A percentile compares a stretch with the other conserved stretches of the same genome.
Conservation (phyloP, 2,888 invertebrate species). For the Disparrhopalites patrizii region DNA sequence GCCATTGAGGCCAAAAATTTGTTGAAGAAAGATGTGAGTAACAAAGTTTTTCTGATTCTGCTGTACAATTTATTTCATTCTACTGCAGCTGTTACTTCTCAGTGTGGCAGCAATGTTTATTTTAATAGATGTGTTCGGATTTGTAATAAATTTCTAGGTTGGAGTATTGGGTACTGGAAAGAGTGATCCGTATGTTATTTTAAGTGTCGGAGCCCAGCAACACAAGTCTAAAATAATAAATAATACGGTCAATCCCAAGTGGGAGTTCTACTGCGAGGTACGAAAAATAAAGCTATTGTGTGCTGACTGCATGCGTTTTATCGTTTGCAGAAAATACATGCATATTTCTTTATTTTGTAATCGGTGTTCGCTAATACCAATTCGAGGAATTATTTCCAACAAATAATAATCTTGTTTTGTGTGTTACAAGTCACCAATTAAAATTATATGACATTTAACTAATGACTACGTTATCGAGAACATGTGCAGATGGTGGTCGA, state of each 20-base stretch:
- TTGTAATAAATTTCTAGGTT: conserved; percentile 51
- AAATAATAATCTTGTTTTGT: conserved; percentile 2
- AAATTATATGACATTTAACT: conserved; percentile 13
- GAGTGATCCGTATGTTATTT: conserved; percentile 93
- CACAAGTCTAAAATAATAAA: conserved; percentile 91
- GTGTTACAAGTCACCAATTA: no score
- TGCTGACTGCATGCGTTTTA: background rate
- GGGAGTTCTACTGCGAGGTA: conserved; percentile 98
- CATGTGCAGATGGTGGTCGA: conserved; percentile 47
- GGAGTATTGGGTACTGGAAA: conserved; percentile 89
- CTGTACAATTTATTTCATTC: no score
- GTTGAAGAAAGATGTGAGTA: conserved; percentile 80
- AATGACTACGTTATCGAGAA: conserved; percentile 4
- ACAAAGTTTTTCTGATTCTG: background rate
- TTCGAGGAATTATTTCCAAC: background rate
- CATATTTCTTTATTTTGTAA: background rate
- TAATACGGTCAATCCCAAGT: conserved; percentile 89
- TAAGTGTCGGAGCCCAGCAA: conserved; percentile 87
- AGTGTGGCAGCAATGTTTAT: no score
- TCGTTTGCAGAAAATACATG: background rate
- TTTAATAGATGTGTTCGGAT: background rate
- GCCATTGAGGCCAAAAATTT: conserved; percentile 91
- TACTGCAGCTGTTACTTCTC: no score
- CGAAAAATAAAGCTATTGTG: background rate
- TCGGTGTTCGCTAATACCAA: background rate